phyloP scores from a whole-genome alignment of 2,797 vertebrate genomes.

The Ctenopoma kingsleyae region DNA sequence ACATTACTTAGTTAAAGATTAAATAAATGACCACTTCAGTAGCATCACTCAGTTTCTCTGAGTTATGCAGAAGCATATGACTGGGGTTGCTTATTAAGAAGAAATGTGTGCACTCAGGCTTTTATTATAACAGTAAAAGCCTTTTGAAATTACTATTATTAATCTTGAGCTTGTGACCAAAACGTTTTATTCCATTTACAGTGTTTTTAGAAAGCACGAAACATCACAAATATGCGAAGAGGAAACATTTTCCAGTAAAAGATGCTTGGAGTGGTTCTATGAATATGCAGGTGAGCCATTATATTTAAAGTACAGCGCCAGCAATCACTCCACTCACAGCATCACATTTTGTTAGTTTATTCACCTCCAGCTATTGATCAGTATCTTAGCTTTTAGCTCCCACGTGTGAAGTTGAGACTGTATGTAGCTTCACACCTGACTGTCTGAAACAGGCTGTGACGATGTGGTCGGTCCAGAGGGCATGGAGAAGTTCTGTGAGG shows the following conservation, averaged over 20 bases:
- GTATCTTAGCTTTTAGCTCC: neutral
- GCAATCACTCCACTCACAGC: neutral
- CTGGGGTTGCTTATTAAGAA: neutral
- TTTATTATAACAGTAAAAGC: neutral
- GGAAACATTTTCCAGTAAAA: conserved; percentile 97
- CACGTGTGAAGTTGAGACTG: neutral
- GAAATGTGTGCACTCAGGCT: neutral
- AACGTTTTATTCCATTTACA: conserved; percentile 56
- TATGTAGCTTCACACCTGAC: conserved; percentile 17
- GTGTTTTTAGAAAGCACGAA: conserved; percentile 97
- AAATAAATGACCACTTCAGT: neutral
- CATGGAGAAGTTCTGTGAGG: conserved; percentile 99
- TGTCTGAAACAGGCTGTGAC: conserved; percentile 88
- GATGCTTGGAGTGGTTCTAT: conserved; percentile 99
- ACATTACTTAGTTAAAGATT: conserved; percentile 6
- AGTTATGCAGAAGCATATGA: neutral
- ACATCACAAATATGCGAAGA: conserved; percentile 94
- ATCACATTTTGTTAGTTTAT: neutral
- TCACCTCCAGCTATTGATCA: conserved; percentile 1
- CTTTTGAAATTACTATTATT: neutral
- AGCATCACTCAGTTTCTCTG: neutral
- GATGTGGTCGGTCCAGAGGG: conserved; percentile 97
- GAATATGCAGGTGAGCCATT: conserved; percentile 92
- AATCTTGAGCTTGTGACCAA: conserved; percentile 6
- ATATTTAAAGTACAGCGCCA: neutral